phyloP scores from a whole-genome alignment of 2,797 vertebrate genomes.

The Phataginus tetradactyla region DNA sequence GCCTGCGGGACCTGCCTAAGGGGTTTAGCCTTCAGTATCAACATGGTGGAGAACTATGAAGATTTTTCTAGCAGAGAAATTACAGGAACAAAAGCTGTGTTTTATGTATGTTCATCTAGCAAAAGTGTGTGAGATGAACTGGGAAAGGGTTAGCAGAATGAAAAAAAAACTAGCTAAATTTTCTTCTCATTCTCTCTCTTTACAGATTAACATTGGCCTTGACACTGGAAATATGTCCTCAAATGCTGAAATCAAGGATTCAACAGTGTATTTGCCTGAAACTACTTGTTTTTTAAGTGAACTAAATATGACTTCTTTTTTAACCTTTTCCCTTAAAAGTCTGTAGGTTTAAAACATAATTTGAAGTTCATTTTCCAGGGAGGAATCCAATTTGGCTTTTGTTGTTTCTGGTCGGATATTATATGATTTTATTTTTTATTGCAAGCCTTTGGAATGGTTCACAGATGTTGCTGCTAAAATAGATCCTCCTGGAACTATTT shows the following conservation, averaged over 20 bases:
- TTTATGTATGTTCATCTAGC: not conserved
- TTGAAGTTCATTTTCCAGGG: slow-evolving; percentile 81
- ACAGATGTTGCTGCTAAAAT: slow-evolving; percentile 84
- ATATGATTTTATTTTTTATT: slow-evolving; percentile 82
- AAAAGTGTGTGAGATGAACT: not conserved
- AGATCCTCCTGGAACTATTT: slow-evolving; percentile 82
- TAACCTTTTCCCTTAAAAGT: slow-evolving; percentile 15
- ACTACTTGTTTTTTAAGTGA: slow-evolving; percentile 49
- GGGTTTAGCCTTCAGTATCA: not conserved
- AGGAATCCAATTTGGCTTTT: slow-evolving; percentile 81
- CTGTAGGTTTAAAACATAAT: slow-evolving; percentile 78
- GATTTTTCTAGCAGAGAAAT: not conserved
- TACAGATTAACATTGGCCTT: slow-evolving; percentile 39
- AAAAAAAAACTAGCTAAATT: not conserved
- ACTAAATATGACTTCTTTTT: slow-evolving; percentile 47
- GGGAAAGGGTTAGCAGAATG: not conserved
- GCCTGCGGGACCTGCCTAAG: not conserved
- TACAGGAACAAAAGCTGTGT: not conserved
- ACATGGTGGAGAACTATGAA: not conserved
- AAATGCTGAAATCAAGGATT: slow-evolving; percentile 39
- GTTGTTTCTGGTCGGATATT: slow-evolving; percentile 74
- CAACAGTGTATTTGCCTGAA: not conserved
- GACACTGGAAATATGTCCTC: not conserved
- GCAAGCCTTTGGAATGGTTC: slow-evolving; percentile 76
- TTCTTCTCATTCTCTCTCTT: not conserved